Conservation (phyloP, 2,113 vertebrate species). For the Protobothrops mucrosquamatus region DNA sequence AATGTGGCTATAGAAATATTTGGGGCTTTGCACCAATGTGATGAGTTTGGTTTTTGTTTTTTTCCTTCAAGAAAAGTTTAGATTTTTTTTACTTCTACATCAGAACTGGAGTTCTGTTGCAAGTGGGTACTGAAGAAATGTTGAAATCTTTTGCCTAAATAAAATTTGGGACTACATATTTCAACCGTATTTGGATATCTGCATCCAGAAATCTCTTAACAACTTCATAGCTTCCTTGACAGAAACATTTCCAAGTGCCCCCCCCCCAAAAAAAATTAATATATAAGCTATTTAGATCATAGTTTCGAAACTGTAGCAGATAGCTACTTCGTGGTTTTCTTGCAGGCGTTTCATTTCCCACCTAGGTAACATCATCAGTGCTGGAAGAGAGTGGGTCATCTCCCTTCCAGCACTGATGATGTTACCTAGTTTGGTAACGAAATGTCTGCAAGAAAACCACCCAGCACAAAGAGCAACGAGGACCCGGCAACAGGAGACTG, state of each 20-base stretch:
- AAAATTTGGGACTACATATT: neutral
- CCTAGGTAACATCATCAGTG: no score
- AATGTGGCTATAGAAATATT: neutral
- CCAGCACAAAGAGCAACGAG: no score
- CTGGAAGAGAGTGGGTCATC: no score
- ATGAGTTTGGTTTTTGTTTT: neutral
- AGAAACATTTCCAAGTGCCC: neutral
- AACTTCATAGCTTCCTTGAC: neutral
- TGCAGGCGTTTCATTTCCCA: no score
- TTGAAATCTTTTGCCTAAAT: neutral
- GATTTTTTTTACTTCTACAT: neutral
- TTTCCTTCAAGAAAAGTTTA: neutral
- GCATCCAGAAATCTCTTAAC: neutral
- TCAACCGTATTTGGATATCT: neutral
- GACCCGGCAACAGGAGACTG: neutral
- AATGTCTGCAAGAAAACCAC: neutral
- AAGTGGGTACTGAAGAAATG: neutral
- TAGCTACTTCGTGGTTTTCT: neutral
- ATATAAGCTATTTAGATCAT: no score
- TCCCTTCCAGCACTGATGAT: neutral
- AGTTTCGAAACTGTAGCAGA: neutral
- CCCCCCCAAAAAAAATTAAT: no score
- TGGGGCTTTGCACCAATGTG: neutral
- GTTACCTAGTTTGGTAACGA: neutral
- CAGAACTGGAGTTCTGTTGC: neutral